Evolutionary conservation across 2,113 vertebrate species (phyloP).

Genomic region (Eulemur rufifrons): DNA sequence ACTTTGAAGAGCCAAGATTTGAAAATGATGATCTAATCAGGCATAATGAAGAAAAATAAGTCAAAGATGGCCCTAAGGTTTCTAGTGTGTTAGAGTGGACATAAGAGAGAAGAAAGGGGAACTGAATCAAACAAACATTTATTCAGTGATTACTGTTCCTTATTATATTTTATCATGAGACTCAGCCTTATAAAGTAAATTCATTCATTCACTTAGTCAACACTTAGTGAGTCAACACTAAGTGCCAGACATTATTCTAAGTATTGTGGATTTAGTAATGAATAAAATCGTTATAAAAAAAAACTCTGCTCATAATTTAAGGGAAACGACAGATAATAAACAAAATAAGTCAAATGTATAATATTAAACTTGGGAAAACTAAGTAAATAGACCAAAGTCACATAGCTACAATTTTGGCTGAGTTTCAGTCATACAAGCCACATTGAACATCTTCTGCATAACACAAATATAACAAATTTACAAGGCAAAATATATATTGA

Average conservation of each 20-base stretch:
- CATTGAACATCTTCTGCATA: background rate
- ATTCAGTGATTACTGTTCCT: background rate
- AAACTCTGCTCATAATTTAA: background rate
- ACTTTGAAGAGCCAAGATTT: slow-evolving; percentile 2
- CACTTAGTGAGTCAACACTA: background rate
- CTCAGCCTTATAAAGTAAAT: background rate
- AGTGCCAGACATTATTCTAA: background rate
- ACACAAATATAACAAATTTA: background rate
- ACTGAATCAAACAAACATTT: background rate
- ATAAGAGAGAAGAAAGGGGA: background rate
- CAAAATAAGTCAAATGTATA: background rate
- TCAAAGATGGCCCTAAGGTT: background rate
- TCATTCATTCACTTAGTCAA: background rate
- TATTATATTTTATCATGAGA: background rate
- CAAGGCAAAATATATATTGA: background rate
- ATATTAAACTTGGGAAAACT: background rate
- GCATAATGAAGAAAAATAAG: background rate
- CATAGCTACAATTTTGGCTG: background rate
- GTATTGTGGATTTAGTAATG: background rate
- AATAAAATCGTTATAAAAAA: background rate
- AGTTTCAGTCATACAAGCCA: background rate
- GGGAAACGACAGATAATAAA: background rate
- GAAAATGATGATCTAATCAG: background rate
- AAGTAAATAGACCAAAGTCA: background rate
- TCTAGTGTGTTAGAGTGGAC: background rate